Percentiles rank a stretch among this genome's conserved stretches.
These are phyloP conservation scores for Melanotaenia pygmaea DNA, from an alignment of 2,797 vertebrate genomes.

Conservation along the genomic window DNA sequence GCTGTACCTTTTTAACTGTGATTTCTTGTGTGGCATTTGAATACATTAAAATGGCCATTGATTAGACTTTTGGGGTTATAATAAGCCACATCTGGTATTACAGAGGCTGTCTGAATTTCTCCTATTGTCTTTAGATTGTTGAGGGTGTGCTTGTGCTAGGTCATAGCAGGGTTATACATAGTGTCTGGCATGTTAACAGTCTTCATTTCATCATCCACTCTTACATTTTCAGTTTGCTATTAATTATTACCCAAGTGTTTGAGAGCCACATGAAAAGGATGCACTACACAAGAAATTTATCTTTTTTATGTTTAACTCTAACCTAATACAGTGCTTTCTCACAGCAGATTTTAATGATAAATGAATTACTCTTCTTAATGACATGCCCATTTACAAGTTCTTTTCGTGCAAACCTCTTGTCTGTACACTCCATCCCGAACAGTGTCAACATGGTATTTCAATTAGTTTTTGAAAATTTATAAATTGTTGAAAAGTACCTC, in stretches of 20 bases:
- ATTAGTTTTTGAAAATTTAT: slow-evolving; percentile 36
- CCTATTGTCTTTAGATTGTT: neutral
- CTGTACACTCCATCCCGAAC: neutral
- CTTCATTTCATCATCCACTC: neutral
- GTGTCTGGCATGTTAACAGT: neutral
- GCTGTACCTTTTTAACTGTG: slow-evolving; percentile 60
- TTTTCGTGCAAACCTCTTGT: neutral
- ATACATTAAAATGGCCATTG: slow-evolving; percentile 40
- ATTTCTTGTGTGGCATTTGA: slow-evolving; percentile 53
- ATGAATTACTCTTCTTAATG: neutral
- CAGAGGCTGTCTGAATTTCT: slow-evolving; percentile 4
- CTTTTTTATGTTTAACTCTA: neutral
- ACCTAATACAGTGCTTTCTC: neutral
- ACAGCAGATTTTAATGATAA: neutral
- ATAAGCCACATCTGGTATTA: neutral
- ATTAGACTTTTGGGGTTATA: slow-evolving; percentile 1
- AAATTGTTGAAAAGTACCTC: slow-evolving; percentile 7
- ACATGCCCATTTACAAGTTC: neutral
- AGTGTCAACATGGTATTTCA: neutral
- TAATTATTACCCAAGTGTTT: neutral
- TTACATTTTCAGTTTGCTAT: neutral
- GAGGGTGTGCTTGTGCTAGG: neutral
- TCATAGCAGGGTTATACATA: neutral
- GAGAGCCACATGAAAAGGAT: neutral
- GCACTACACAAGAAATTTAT: neutral